These are phyloP conservation scores for Drosophila neocordata DNA, from an alignment of 1,140 invertebrate species.

Conservation along the genomic window DNA sequence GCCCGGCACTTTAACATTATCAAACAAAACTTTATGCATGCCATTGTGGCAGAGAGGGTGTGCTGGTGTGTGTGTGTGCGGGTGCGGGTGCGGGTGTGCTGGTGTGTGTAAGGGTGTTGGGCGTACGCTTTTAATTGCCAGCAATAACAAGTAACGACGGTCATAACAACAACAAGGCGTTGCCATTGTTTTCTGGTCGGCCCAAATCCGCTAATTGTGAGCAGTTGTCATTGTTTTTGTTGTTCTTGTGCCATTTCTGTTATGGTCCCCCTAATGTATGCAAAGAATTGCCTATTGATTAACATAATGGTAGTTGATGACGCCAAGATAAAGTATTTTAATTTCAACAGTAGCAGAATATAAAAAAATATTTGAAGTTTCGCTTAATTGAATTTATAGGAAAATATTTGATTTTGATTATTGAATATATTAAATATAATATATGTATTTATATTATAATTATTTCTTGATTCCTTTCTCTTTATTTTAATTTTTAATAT, in stretches of 20 bases:
- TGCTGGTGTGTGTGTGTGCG: slow-evolving; percentile 24
- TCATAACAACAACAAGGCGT: slow-evolving; percentile 48
- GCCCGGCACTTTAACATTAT: slow-evolving; percentile 79
- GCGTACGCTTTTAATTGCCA: slow-evolving; percentile 73
- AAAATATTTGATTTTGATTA: too few relatives aligned
- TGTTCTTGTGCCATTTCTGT: slow-evolving; percentile 43
- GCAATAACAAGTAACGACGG: slow-evolving; percentile 74
- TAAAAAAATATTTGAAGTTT: background rate
- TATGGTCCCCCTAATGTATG: slow-evolving; percentile 41
- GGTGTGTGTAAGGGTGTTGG: slow-evolving; percentile 38
- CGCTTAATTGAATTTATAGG: background rate
- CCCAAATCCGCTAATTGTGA: slow-evolving; percentile 75
- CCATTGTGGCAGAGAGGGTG: background rate
- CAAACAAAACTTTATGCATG: slow-evolving; percentile 73
- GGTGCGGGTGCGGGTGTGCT: slow-evolving; percentile 12
- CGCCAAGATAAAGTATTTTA: slow-evolving; percentile 4
- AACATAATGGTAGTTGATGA: slow-evolving; percentile 54
- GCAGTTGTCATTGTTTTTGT: slow-evolving; percentile 61
- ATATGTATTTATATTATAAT: too few relatives aligned
- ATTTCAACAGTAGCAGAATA: background rate
- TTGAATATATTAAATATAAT: too few relatives aligned
- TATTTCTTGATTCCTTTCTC: too few relatives aligned
- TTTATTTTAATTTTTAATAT: too few relatives aligned
- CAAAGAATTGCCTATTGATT: slow-evolving; percentile 63
- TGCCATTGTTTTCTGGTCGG: slow-evolving; percentile 55